Base-by-base conservation (phyloP, 1,140 invertebrate species). In the Drosophila murphyi region DNA sequence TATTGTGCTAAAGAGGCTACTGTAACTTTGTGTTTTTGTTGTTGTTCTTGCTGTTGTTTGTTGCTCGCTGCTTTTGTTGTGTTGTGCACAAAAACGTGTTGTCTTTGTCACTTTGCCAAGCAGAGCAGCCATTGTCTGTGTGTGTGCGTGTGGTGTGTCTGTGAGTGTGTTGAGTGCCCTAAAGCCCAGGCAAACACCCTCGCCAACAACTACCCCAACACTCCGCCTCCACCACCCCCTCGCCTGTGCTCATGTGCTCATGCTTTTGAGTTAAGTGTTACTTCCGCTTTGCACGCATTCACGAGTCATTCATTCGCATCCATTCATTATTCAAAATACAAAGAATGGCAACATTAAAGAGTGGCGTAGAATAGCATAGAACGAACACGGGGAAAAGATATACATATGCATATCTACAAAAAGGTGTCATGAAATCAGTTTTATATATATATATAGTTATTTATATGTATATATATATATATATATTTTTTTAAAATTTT, bases 251-350 rank as follows among this genome's bases (percentile, higher is more conserved):
- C 56, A 43, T 48, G 43, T 35, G 57, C 32, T 47, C 51, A 72
- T 83, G 80, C 55, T 35, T 83, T 70, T 83, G 72, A 83, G 80
- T 83, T 83, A 83, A 83, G 80, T 83, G 80, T 83, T 83, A 83
- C 80, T 83, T 83, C 80, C 80, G 80, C 80, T 72, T 65, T 67
- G 82, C 76, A 83, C 80, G 69, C 80, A 71, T 51, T 71, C 62
- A 69, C 54, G 47, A 69, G 43, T 57, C 56, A 69, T 69, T 55
- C 54, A 55, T 62, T 59, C 62, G 72, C 78, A 60, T 68, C 60
- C 62, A 78, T 78, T 79, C 77, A 80, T 80, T 80, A 80, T 80
- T 75, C 78, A 63, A 63, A 43, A 34, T 35, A 79, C 62, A 52
- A 47, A 32, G 48, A 52, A 39, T 35, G 34, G 12, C 31, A 37